Percentiles rank a stretch among this genome's conserved stretches.
phyloP scores from a whole-genome alignment of 2,888 invertebrate genomes.

The Platynereis dumerilii region DNA sequence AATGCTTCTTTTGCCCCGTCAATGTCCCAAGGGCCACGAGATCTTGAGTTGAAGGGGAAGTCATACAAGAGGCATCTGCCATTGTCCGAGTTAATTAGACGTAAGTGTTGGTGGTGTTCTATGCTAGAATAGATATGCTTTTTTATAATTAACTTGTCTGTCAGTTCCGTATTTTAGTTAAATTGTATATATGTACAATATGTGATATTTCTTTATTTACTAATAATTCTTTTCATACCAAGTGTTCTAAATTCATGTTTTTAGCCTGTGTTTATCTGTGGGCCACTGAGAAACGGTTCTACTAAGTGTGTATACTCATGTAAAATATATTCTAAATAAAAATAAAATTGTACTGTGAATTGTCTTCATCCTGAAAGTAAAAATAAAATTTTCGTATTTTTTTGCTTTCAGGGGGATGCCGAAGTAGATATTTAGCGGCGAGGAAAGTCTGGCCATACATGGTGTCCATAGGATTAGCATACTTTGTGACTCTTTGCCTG shows the following conservation, averaged over 20 bases:
- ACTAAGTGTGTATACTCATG: too few species aligned
- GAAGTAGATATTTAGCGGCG: conserved; percentile 80
- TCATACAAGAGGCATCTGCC: conserved; percentile 29
- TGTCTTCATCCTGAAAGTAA: too few species aligned
- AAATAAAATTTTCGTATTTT: too few species aligned
- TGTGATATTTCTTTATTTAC: too few species aligned
- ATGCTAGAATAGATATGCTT: not conserved
- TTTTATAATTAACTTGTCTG: not conserved
- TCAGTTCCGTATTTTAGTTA: too few species aligned
- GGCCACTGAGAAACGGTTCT: too few species aligned
- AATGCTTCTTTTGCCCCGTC: not conserved
- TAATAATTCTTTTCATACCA: too few species aligned
- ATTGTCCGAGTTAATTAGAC: conserved; percentile 23
- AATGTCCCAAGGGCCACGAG: conserved; percentile 10
- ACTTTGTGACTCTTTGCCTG: conserved; percentile 86
- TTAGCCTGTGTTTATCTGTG: too few species aligned
- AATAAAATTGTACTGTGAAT: too few species aligned
- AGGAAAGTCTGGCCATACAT: conserved; percentile 88
- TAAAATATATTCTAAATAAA: too few species aligned
- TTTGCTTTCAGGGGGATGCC: conserved; percentile 70
- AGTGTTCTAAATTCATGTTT: too few species aligned
- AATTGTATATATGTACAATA: too few species aligned
- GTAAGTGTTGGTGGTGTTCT: conserved; percentile 22
- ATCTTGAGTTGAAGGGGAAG: conserved; percentile 22
- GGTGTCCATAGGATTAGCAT: conserved; percentile 86